phyloP scores from a whole-genome alignment of 2,113 vertebrate genomes.

The Aphyosemion australe region DNA sequence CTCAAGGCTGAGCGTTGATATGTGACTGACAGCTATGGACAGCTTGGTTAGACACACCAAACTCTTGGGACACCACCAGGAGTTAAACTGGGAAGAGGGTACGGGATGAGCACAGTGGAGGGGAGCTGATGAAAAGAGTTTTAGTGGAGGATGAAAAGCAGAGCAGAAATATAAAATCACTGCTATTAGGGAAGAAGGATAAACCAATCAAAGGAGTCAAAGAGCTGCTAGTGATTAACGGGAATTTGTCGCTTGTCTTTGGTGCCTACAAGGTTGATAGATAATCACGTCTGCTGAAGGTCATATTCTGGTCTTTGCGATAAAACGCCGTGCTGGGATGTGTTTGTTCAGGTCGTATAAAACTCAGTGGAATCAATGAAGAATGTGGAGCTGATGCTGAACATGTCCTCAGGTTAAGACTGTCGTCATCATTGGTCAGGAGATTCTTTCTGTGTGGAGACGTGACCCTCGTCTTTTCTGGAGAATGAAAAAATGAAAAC shows the following conservation, averaged over 20 bases:
- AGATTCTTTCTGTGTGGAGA: slow-evolving; percentile 7
- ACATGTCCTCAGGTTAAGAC: background rate
- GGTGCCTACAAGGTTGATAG: background rate
- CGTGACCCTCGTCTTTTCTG: slow-evolving; percentile 2
- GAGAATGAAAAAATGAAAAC: slow-evolving; percentile 13
- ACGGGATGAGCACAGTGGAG: slow-evolving; percentile 9
- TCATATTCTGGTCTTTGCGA: slow-evolving; percentile 27
- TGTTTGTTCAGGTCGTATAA: slow-evolving; percentile 5
- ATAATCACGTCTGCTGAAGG: slow-evolving; percentile 22
- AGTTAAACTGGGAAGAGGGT: slow-evolving; percentile 29
- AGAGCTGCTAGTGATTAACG: slow-evolving; percentile 27
- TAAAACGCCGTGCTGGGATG: background rate
- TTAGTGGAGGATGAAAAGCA: slow-evolving; percentile 2
- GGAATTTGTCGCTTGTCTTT: slow-evolving; percentile 9
- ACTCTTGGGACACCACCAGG: slow-evolving; percentile 64
- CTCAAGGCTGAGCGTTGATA: slow-evolving; percentile 60
- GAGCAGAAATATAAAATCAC: background rate
- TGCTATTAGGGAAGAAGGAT: background rate
- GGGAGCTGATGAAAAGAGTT: slow-evolving; percentile 35
- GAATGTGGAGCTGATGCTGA: slow-evolving; percentile 1
- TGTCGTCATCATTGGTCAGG: slow-evolving; percentile 19
- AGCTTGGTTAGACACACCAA: slow-evolving; percentile 68
- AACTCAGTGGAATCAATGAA: slow-evolving; percentile 9
- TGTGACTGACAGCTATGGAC: slow-evolving; percentile 72
- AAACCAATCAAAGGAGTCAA: slow-evolving; percentile 4